These are phyloP conservation scores for Carassius gibelio DNA, from an alignment of 2,113 vertebrate species.

Conservation along the genomic window DNA sequence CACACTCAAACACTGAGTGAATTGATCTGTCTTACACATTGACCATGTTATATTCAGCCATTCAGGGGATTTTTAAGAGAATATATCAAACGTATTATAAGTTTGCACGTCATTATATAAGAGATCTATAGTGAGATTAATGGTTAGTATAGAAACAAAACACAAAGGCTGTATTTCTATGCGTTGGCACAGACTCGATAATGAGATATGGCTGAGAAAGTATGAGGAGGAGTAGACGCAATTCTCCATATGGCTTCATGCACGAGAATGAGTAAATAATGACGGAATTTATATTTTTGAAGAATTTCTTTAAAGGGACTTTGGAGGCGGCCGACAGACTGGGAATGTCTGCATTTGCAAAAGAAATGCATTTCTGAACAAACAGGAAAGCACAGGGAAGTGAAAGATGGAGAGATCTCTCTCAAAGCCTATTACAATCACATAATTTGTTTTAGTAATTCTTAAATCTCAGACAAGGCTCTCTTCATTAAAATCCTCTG, in stretches of 20 bases:
- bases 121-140: not conserved
- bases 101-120: not conserved
- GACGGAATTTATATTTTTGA: slow-evolving; percentile 8
- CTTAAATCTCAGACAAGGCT: slow-evolving; percentile 30
- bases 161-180: not conserved
- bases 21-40: slow-evolving; percentile 1
- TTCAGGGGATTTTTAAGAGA: not conserved
- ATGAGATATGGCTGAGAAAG: not conserved
- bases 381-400: not conserved
- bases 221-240: not conserved
- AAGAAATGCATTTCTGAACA: not conserved
- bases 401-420: not conserved
- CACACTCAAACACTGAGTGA: not conserved
- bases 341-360: not conserved
- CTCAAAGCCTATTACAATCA: slow-evolving; percentile 7
- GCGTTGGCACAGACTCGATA: not conserved
- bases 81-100: not conserved
- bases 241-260: not conserved
- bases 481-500: slow-evolving; percentile 33
- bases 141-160: not conserved
- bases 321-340: not conserved
- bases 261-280: slow-evolving; percentile 18
- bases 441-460: slow-evolving; percentile 47
- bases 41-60: not conserved
- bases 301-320: not conserved